These are phyloP conservation scores for Hymenopus coronatus DNA, from an alignment of 2,888 invertebrate species.

Conservation along the genomic window DNA sequence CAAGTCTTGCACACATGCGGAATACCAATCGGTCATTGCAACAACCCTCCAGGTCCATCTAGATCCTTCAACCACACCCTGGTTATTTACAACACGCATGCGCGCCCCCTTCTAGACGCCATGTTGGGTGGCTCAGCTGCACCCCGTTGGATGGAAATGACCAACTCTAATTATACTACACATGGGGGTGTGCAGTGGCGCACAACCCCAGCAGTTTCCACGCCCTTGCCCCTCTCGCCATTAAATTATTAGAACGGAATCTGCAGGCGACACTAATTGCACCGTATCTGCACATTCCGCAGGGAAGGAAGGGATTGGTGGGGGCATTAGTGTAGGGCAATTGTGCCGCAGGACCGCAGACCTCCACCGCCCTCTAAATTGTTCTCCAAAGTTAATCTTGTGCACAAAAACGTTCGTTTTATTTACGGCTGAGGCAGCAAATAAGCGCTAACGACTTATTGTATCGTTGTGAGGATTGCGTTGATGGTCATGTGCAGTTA, in stretches of 20 bases:
- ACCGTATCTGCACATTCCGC: background rate
- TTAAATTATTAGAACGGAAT: constrained; percentile 28
- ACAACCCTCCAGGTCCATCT: background rate
- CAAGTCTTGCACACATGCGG: background rate
- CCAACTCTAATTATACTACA: constrained; percentile 12
- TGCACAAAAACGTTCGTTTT: background rate
- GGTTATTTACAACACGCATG: background rate
- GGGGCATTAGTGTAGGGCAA: background rate
- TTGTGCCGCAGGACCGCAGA: background rate
- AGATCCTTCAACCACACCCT: background rate
- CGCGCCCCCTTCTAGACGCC: background rate
- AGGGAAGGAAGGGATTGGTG: background rate
- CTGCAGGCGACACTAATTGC: constrained; percentile 27
- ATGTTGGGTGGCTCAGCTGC: background rate
- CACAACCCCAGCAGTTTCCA: constrained; percentile 17
- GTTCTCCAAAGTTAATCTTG: background rate
- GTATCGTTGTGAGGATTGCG: background rate
- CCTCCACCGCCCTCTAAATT: background rate
- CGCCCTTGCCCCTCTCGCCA: constrained; percentile 11
- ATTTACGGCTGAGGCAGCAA: background rate
- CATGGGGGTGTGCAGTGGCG: background rate
- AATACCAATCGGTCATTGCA: background rate
- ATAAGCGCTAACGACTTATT: background rate
- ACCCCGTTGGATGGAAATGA: constrained; percentile 6
- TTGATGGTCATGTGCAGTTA: background rate